Conservation (phyloP, 92 coral and sea anemone species). For the Palythoa grandiflora region DNA sequence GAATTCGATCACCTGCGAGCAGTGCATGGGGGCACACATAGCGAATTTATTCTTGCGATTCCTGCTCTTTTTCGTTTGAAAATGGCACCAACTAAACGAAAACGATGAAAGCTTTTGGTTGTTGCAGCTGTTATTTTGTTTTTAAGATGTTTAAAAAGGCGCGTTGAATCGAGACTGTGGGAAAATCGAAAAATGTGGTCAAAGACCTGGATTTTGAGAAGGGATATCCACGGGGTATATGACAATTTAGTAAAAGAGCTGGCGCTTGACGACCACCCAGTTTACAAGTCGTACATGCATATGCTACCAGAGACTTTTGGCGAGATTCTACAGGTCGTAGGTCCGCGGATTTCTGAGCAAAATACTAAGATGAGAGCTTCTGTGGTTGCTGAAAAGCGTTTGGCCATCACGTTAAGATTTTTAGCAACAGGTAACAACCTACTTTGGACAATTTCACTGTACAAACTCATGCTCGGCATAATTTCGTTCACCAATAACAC, state of each 20-base stretch:
- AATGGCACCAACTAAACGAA: not conserved
- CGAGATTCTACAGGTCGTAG: not conserved
- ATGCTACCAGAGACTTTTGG: conserved; percentile 13
- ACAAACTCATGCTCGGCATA: not conserved
- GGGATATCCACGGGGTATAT: conserved; percentile 11
- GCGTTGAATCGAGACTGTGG: conserved; percentile 1
- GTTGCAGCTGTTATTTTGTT: not conserved
- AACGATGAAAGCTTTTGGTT: not conserved
- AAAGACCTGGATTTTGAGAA: conserved; percentile 14
- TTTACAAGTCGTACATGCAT: conserved; percentile 5
- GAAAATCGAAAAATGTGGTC: conserved; percentile 13
- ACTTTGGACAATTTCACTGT: no score
- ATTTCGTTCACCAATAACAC: not conserved
- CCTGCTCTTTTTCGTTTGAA: not conserved
- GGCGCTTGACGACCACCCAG: not conserved
- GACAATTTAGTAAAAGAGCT: conserved; percentile 18
- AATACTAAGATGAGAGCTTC: conserved; percentile 18
- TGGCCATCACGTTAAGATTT: not conserved
- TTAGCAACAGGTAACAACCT: no score
- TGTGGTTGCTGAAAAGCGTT: conserved; percentile 13
- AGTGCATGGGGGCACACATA: no score
- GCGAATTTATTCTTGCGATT: no score
- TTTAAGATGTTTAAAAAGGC: not conserved
- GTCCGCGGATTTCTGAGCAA: not conserved
- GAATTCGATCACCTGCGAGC: no score